These are phyloP conservation scores for Brevimyrus niger DNA, from an alignment of 2,113 vertebrate species.

Conservation along the genomic window DNA sequence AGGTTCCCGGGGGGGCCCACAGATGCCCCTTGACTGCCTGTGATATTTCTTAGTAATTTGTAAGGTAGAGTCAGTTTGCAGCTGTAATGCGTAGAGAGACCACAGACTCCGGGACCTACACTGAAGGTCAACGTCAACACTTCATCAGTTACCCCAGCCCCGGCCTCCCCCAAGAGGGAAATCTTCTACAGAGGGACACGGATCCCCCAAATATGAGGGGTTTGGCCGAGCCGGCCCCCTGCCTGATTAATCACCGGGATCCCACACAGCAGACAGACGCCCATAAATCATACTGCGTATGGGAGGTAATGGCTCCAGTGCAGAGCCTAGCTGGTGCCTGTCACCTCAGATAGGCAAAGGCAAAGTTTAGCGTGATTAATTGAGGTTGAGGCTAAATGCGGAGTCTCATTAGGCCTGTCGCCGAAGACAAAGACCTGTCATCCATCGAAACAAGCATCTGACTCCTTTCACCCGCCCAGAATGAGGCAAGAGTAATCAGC, in stretches of 20 bases:
- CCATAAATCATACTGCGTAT: conserved; percentile 43
- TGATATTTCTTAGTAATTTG: not conserved
- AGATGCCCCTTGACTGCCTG: not conserved
- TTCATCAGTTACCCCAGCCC: not conserved
- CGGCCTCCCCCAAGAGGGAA: not conserved
- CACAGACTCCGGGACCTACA: not conserved
- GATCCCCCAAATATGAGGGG: conserved; percentile 26
- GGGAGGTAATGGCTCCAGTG: conserved; percentile 33
- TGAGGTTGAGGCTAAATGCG: conserved; percentile 43
- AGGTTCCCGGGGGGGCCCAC: conserved; percentile 12
- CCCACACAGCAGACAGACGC: conserved; percentile 48
- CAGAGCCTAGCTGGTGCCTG: conserved; percentile 45
- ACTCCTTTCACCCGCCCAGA: not conserved
- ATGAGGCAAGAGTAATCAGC: conserved; percentile 1
- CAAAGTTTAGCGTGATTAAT: conserved; percentile 49
- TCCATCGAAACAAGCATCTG: conserved; percentile 33
- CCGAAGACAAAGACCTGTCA: conserved; percentile 40
- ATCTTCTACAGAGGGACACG: not conserved
- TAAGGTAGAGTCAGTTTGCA: not conserved
- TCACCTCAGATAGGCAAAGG: conserved; percentile 45
- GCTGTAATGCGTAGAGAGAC: not conserved
- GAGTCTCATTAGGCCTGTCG: conserved; percentile 34
- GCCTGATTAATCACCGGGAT: conserved; percentile 44
- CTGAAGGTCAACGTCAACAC: not conserved
- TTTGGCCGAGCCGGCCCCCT: conserved; percentile 36